phyloP scores from a whole-genome alignment of 37 sponge, comb jelly and placozoan species.

The Ephydatia muelleri region DNA sequence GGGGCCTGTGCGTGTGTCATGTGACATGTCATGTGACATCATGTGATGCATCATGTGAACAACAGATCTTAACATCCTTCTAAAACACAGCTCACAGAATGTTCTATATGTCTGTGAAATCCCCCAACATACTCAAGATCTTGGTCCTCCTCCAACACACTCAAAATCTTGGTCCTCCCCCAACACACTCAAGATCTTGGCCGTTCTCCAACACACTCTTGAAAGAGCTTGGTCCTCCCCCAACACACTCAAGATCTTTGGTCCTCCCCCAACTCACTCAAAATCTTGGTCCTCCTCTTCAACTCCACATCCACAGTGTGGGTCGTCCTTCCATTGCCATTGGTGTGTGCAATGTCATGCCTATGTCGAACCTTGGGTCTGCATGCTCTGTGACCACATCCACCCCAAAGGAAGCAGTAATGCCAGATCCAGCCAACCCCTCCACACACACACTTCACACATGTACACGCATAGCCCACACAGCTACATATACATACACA shows the following conservation, averaged over 20 bases:
- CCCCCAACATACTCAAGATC: neutral
- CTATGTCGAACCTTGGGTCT: neutral
- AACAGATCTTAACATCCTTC: too few relatives aligned
- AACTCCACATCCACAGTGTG: neutral
- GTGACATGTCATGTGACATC: neutral
- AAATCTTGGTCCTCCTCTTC: neutral
- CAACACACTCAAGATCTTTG: too few relatives aligned
- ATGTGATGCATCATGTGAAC: too few relatives aligned
- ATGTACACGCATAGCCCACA: neutral
- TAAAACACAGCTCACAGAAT: neutral
- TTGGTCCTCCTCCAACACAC: neutral
- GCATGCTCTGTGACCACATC: neutral
- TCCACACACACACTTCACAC: neutral
- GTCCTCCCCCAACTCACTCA: too few relatives aligned
- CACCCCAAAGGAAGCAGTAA: neutral
- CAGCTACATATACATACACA: too few relatives aligned
- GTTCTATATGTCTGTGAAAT: neutral
- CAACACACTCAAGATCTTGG: too few relatives aligned
- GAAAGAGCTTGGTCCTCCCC: too few relatives aligned
- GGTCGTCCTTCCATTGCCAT: neutral
- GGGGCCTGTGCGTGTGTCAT: conserved; percentile 41
- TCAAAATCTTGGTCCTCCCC: too few relatives aligned
- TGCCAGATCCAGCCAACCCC: too few relatives aligned
- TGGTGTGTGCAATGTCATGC: neutral
- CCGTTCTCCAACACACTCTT: too few relatives aligned